Percentiles rank a stretch among this genome's conserved stretches.
These are phyloP conservation scores for Oncorhynchus kisutch DNA, from an alignment of 2,113 vertebrate genomes.

Conservation along the genomic window DNA sequence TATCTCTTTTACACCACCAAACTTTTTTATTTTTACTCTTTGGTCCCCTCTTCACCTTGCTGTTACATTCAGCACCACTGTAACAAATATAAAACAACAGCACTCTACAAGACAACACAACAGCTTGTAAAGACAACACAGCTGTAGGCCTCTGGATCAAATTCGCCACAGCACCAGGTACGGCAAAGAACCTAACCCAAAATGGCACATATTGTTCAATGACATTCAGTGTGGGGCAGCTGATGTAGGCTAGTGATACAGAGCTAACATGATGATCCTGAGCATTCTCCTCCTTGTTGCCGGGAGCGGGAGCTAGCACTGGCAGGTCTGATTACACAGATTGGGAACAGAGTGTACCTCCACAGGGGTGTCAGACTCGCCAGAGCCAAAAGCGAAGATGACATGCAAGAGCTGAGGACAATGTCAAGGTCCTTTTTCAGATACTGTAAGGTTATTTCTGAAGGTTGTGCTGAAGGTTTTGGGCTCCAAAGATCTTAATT, in stretches of 20 bases:
- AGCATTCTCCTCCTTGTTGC: conserved; percentile 27
- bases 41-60: neutral
- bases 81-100: neutral
- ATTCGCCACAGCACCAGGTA: conserved; percentile 11
- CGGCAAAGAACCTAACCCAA: conserved; percentile 9
- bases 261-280: conserved; percentile 36
- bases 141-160: neutral
- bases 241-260: conserved; percentile 24
- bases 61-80: neutral
- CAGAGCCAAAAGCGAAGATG: conserved; percentile 39
- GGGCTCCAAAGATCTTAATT: neutral
- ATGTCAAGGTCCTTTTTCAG: neutral
- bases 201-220: conserved; percentile 13
- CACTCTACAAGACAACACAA: neutral
- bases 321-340: conserved; percentile 59
- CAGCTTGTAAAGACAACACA: neutral
- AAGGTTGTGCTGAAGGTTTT: conserved; percentile 1
- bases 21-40: neutral
- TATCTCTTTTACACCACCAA: too few species aligned
- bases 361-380: conserved; percentile 70
- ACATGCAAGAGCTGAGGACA: conserved; percentile 17
- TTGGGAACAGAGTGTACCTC: conserved; percentile 64
- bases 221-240: conserved; percentile 22
- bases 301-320: conserved; percentile 41
- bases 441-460: neutral